Percentiles rank a stretch among this genome's conserved stretches.
Evolutionary conservation across 2,113 vertebrate species (phyloP).

Genomic region (Parus major): DNA sequence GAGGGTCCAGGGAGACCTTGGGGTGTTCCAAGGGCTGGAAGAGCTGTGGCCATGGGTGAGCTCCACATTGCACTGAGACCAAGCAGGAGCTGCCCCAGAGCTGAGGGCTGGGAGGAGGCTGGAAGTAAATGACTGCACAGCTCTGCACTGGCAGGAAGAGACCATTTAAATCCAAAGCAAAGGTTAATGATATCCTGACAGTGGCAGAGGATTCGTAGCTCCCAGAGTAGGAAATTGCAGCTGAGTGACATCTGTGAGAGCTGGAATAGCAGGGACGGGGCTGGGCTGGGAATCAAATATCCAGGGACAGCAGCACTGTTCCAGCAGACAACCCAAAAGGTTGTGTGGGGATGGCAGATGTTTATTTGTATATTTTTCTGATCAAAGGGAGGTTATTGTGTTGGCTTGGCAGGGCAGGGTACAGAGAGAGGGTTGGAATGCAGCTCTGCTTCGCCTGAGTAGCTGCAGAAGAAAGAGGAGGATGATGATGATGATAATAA

Average conservation of each 20-base stretch:
- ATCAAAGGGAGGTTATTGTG: not conserved
- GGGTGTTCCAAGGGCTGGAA: not conserved
- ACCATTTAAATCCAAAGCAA: not conserved
- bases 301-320: not conserved
- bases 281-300: not conserved
- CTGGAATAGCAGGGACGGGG: not conserved
- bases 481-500: not conserved
- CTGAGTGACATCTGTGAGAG: not conserved
- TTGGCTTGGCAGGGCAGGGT: not conserved
- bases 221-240: not conserved
- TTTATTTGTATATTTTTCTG: not conserved
- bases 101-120: not conserved
- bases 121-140: not conserved
- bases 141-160: not conserved
- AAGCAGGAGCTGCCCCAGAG: not conserved
- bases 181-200: conserved; percentile 45
- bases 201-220: not conserved
- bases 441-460: not conserved
- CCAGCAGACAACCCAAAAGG: not conserved
- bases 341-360: not conserved
- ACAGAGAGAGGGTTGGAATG: fast-evolving
- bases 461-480: not conserved
- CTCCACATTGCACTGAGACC: fast-evolving
- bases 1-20: not conserved
- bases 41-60: not conserved